Evolutionary conservation across 2,888 invertebrate species (phyloP), one percentile per base, ranked within the genome.

Genomic region (Carabus problematicus): DNA sequence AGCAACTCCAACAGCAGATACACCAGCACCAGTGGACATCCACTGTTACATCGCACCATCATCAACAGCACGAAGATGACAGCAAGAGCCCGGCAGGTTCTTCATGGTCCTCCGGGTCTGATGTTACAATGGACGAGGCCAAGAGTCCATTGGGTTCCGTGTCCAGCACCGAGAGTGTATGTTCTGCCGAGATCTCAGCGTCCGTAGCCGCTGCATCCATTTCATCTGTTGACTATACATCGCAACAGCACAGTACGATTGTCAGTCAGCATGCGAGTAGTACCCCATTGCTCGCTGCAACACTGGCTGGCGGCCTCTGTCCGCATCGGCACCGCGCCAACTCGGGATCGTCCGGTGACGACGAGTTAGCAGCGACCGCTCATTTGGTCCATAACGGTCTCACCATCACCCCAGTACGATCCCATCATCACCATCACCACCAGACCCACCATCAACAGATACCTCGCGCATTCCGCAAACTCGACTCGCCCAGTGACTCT

Each of bases 401-500:
- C 76, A 90, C 91, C 72, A 91, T 91, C 72, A 91, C 91, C 42
- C 89, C 91, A 60, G 89, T 91, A 72, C 78, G 82, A 73, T 80
- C 83, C 16, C 71, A 71, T 41, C 52, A 54, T 40, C 18, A 18
- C 14, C 54, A 64, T 29, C 56, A 60, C 70, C 79, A 71, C 45
- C 71, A 71, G 9, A 75, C 79, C 9, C 82, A 81, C 74, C 83
- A 84, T 70, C 88, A 88, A 70, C 73, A 70, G 59, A 70, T 74
- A 7, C 75, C 76, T 64, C 79, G 78, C 41, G 88, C 92, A 68
- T 92, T 91, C 81, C 88, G 94, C 74, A 94, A 95, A 79, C 84
- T 95, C 66, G 95, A 95, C 78, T 95, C 94, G 9, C 95, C 95
- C 39, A 94, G 93, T 72, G 96, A 96, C 82, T 95, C 95, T 63